Evolutionary conservation across 92 coral and sea anemone species (phyloP), one percentile per base, ranked within the genome.

Genomic region (Actinernus sp.): DNA sequence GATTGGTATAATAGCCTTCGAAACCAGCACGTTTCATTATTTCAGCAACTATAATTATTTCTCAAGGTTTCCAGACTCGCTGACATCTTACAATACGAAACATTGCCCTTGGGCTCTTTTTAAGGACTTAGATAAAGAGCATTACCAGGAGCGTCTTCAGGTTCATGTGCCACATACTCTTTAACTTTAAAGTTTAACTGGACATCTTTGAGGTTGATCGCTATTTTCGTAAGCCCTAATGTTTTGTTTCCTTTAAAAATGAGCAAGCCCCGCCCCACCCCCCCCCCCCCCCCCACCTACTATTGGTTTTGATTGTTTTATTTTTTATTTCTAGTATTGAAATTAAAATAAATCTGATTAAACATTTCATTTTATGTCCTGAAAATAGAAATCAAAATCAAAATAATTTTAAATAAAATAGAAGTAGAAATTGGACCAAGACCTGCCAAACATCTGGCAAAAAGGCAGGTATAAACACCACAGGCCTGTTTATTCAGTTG

Each of bases 61-160:
- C 79, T 69, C 57, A 58, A 47, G 37, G 68, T 71, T 49, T 71
- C 79, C 53, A 68, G 65, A 27, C 79, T 69, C 18, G 70, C 70
- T 26, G 71, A 68, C 55, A 41, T 71, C 54, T 45, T 71, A 46
- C 58, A 71, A 46, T 71, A 71, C 70, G 69, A 71, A 71, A 58
- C 30, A 33, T 71, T 36, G 17, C 58, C 69, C 48, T 58, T 58
- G 22, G 79, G 58, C 56, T 71, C 65, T 27, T 62, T 31, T 41
- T 39, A 71, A 71, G 58, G 57, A 36, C 57, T 62, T 36, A 71
- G 58, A 71, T 71, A 71, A 46, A 71, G 58, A 29, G 70, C 68
- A 44, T 54, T 54, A 31, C 32, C 52, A 27, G 57, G 46, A 16
- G 79, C 36, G 22, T 50, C 55, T 29, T 28, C 40, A 28, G 71